These are phyloP conservation scores for Luehdorfia chinensis DNA, from an alignment of 1,140 invertebrate genomes.

Conservation along the genomic window DNA sequence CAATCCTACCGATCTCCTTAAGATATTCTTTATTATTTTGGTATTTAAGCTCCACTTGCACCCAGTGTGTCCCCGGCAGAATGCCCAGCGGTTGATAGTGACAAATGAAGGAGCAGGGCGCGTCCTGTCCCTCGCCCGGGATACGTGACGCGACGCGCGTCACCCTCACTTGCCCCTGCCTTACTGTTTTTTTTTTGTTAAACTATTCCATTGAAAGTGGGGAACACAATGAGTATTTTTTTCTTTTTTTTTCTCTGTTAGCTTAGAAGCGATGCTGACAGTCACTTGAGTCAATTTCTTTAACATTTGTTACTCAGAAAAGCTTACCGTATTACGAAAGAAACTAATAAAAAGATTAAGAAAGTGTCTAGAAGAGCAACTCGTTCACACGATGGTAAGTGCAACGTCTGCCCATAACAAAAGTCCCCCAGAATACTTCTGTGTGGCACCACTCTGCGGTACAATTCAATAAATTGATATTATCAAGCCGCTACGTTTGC, in stretches of 20 bases:
- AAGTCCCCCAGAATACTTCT: too few species aligned
- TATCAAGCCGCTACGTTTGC: too few species aligned
- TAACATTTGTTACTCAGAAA: background rate
- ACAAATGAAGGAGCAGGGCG: conserved; percentile 24
- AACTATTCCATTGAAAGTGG: conserved; percentile 11
- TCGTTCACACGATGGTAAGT: too few species aligned
- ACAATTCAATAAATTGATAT: too few species aligned
- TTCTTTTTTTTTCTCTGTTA: background rate
- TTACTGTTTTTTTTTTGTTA: conserved; percentile 1
- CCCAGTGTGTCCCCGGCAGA: background rate
- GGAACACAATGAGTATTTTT: background rate
- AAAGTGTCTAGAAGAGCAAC: too few species aligned
- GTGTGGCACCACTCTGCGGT: too few species aligned
- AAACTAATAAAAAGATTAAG: too few species aligned
- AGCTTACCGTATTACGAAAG: too few species aligned
- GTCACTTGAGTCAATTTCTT: background rate
- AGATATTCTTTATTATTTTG: too few species aligned
- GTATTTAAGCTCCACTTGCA: background rate
- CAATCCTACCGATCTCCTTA: too few species aligned
- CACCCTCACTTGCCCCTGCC: conserved; percentile 16
- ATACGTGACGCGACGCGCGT: conserved; percentile 20
- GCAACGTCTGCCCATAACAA: too few species aligned
- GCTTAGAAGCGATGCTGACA: background rate
- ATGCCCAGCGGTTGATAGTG: conserved; percentile 20
- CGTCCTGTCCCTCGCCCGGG: background rate